Evolutionary conservation across 23 tunicate species (phyloP).

Genomic region (Ascidia mentula): DNA sequence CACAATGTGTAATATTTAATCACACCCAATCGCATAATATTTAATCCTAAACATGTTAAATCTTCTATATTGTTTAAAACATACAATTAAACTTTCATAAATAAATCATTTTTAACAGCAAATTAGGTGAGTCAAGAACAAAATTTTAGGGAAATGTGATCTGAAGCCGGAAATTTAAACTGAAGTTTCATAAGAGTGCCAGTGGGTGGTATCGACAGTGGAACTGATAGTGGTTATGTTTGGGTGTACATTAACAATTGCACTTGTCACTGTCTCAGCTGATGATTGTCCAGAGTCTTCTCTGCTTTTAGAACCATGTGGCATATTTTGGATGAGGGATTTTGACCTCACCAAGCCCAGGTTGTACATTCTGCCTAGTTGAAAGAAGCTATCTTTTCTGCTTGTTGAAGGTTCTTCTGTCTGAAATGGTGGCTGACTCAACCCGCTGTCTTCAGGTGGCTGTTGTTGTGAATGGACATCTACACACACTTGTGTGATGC

Average conservation of each 20-base stretch:
- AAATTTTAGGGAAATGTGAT: too few relatives aligned
- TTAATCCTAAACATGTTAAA: too few relatives aligned
- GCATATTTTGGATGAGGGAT: background rate
- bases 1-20: too few relatives aligned
- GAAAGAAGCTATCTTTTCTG: background rate
- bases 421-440: background rate
- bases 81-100: too few relatives aligned
- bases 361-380: background rate
- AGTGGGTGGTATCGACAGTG: constrained; percentile 5
- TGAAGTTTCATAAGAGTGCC: constrained; percentile 52
- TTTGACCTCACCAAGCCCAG: background rate
- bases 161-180: too few relatives aligned
- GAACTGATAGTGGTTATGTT: constrained; percentile 4
- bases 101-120: too few relatives aligned
- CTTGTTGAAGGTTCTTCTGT: background rate
- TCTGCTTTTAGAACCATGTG: background rate
- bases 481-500: background rate
- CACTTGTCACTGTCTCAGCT: background rate
- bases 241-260: background rate
- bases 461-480: constrained; percentile 5
- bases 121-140: too few relatives aligned
- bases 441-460: background rate
- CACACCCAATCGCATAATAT: too few relatives aligned
- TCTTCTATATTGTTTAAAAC: too few relatives aligned
- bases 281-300: background rate